Base-by-base conservation (phyloP, 2,113 vertebrate genomes). In the Rhizomys pruinosus region DNA sequence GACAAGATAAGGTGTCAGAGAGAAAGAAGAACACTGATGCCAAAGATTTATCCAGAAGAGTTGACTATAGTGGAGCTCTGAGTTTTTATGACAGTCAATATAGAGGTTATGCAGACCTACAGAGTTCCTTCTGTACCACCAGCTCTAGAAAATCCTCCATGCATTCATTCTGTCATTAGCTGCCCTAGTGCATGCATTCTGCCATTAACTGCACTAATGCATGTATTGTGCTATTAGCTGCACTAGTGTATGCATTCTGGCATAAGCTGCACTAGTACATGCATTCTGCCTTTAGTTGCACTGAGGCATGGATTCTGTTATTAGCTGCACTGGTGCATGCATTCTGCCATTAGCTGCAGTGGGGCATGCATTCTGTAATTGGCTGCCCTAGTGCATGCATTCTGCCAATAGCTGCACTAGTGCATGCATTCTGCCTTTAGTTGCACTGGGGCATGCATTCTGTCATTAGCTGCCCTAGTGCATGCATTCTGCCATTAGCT, bases 401-500 rank as follows among this genome's bases (percentile, higher is more conserved):
- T 9, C 17, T 7, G 25, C 39, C 57, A 64, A 9, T 34, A 82
- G 19, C 32, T 57, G 17, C n/a, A 52, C 76, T 55, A 37, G 42
- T 63, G 25, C 32, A 47, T 11, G 37, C 34, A 23, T 13, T 0
- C 39, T 34, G n/a, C 44, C 63, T 57, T 90, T 44, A 1, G 7
- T n/a, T n/a, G n/a, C n/a, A n/a, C n/a, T n/a, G n/a, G n/a, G n/a
- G 22, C 12, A 19, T n/a, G n/a, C n/a, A n/a, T 2, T 9, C 16
- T 6, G 25, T 42, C 57, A 63, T 11, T 32, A 82, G 19, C 32
- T 55, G 17, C n/a, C 52, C 76, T 55, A 37, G 42, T 61, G 25
- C 32, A 47, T 11, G 37, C 4, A 23, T 13, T 0, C 25, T 4
- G 19, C n/a, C n/a, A n/a, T n/a, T n/a, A n/a, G n/a, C n/a, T n/a